Base-by-base conservation (phyloP, 1,140 invertebrate genomes). In the Solen grandis region DNA sequence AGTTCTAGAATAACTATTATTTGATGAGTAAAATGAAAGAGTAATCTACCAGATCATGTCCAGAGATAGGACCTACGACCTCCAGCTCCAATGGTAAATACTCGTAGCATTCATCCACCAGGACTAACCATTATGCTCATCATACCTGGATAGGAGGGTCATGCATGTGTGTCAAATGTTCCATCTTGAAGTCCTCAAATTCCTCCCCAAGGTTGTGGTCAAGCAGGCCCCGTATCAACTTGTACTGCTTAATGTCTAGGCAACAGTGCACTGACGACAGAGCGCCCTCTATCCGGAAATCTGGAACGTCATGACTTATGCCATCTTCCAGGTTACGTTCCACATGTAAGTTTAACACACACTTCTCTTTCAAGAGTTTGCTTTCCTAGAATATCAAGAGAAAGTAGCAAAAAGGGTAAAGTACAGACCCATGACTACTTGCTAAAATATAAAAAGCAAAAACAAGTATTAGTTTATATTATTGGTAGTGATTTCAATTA, bases 151-250 rank as follows among this genome's bases (percentile, higher is more conserved):
- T 91, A 38, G 87, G 85, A 14, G 90, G 91, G 66, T 91, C 88
- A 78, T 92, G 87, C 38, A 92, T 80, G 54, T 90, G 84, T 5
- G 91, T 86, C 85, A 92, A 87, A 22, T 91, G 80, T 25, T 88
- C 88, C 31, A 81, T 82, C 66, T 88, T 83, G 75, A 90, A 88
- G 29, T 97, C 96, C 76, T 96, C 96, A 16, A 98, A 92, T 80
- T 95, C 94, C 91, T 99, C 98, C 19, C 97, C 97, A 54, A 99
- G 95, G 93, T 99, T 99, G 89, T 97, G 96, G 0, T 95, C 94
- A 0, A 99, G 92, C 27, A 99, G 93, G 29, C 97, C 97, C 62
- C 96, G 94, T 25, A 99, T 95, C 13, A 99, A 91, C 91, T 96
- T 95, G 90, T 99, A 99, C 89, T 99, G 97, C 19, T 94, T 93